A percentile compares a stretch with the other conserved stretches of the same genome.
Evolutionary conservation across 2,888 invertebrate genomes (phyloP).

Genomic region (Dicycla oo): DNA sequence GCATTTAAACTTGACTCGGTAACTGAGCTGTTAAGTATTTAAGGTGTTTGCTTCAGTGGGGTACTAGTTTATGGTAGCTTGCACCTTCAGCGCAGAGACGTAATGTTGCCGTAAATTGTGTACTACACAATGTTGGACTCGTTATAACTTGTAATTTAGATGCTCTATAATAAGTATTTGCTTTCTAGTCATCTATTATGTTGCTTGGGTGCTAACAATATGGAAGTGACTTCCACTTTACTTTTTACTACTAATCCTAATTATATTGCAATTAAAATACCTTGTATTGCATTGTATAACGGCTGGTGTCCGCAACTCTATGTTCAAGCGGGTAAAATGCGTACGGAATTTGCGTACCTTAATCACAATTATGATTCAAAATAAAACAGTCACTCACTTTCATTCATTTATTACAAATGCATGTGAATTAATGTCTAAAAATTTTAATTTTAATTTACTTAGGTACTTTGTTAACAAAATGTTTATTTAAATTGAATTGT

Average conservation of each 20-base stretch:
- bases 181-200: neutral
- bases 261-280: neutral
- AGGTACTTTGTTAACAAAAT: too few relatives aligned
- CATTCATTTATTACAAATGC: too few relatives aligned
- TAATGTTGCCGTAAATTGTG: constrained; percentile 54
- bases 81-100: constrained; percentile 57
- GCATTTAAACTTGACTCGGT: constrained; percentile 83
- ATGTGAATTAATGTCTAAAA: too few relatives aligned
- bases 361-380: neutral
- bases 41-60: constrained; percentile 78
- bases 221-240: neutral
- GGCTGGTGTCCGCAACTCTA: too few relatives aligned
- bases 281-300: neutral
- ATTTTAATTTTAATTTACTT: too few relatives aligned
- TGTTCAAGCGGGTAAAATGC: too few relatives aligned
- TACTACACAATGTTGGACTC: constrained; percentile 44
- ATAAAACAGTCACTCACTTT: neutral
- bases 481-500: too few relatives aligned
- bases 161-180: neutral
- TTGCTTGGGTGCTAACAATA: neutral
- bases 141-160: constrained; percentile 47
- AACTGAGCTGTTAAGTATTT: constrained; percentile 82
- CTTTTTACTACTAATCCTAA: neutral
- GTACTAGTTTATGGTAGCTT: constrained; percentile 72
- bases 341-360: too few relatives aligned